phyloP scores from a whole-genome alignment of 2,888 invertebrate species.

The Cerastis leucographa region DNA sequence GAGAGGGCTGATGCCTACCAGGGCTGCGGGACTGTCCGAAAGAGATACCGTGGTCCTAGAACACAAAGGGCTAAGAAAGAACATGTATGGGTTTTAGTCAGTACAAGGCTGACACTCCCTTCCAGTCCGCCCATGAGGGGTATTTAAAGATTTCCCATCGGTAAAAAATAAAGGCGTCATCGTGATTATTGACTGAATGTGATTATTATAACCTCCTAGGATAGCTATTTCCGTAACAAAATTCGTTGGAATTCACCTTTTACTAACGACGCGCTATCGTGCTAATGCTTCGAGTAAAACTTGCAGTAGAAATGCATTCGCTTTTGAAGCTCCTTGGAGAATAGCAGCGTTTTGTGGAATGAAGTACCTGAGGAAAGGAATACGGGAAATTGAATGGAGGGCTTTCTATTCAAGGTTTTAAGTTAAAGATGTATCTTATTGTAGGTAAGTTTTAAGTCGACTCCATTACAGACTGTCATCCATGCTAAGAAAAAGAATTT shows the following conservation, averaged over 20 bases:
- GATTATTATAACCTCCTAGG: not conserved
- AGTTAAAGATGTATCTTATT: not conserved
- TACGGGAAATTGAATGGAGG: slow-evolving; percentile 1
- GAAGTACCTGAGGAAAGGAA: slow-evolving; percentile 16
- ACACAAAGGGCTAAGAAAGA: too few species aligned
- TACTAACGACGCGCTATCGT: not conserved
- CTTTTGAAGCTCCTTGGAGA: slow-evolving; percentile 25
- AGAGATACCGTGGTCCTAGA: too few species aligned
- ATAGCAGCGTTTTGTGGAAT: slow-evolving; percentile 28
- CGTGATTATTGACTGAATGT: not conserved
- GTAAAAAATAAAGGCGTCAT: too few species aligned
- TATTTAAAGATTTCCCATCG: too few species aligned
- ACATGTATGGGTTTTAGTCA: too few species aligned
- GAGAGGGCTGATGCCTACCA: too few species aligned
- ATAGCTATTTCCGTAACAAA: not conserved
- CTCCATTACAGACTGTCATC: not conserved
- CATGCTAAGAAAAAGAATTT: not conserved
- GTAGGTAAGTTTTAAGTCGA: not conserved
- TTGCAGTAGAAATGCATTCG: slow-evolving; percentile 14
- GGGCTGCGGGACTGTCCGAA: too few species aligned
- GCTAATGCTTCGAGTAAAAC: not conserved
- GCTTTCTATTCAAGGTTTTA: not conserved
- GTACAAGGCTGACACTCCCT: too few species aligned
- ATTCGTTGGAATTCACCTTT: not conserved
- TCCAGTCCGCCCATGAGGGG: too few species aligned